Percentiles rank a stretch among this genome's conserved stretches.
These are phyloP conservation scores for Danio aesculapii DNA, from an alignment of 2,797 vertebrate genomes.

Conservation along the genomic window DNA sequence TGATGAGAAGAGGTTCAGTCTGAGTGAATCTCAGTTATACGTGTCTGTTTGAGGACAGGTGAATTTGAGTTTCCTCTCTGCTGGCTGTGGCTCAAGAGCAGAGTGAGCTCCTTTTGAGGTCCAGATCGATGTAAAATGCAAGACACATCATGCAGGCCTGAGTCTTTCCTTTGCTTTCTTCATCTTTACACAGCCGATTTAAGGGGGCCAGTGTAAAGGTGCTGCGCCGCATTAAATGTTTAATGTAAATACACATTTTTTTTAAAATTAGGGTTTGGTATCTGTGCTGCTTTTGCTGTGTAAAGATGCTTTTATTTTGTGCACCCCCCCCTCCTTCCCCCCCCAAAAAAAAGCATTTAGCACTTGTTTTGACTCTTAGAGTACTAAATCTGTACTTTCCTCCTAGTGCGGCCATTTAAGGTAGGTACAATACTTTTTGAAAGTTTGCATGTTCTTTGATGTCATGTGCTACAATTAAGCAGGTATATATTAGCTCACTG, in stretches of 20 bases:
- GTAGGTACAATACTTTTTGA: not conserved
- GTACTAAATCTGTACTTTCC: not conserved
- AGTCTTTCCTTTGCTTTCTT: not conserved
- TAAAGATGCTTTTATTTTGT: too few species aligned
- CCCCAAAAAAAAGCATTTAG: too few species aligned
- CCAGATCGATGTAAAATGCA: constrained; percentile 26
- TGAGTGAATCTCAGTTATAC: constrained; percentile 6
- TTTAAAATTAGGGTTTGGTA: too few species aligned
- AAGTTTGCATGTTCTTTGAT: not conserved
- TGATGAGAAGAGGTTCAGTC: constrained; percentile 3
- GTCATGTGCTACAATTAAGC: too few species aligned
- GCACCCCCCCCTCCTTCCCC: too few species aligned
- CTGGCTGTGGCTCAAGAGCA: not conserved
- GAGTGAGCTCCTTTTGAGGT: constrained; percentile 23
- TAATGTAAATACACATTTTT: too few species aligned
- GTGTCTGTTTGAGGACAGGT: constrained; percentile 34
- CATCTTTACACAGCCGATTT: too few species aligned
- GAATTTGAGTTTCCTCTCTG: constrained; percentile 31
- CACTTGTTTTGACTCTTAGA: not conserved
- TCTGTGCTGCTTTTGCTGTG: too few species aligned
- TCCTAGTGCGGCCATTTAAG: not conserved
- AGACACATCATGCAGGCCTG: constrained; percentile 36
- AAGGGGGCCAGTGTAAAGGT: too few species aligned
- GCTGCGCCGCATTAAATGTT: too few species aligned
- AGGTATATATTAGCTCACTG: too few species aligned